Percentiles rank a stretch among this genome's conserved stretches.
Conservation (phyloP, 2,113 vertebrate species). For the Cochlearius cochlearius region DNA sequence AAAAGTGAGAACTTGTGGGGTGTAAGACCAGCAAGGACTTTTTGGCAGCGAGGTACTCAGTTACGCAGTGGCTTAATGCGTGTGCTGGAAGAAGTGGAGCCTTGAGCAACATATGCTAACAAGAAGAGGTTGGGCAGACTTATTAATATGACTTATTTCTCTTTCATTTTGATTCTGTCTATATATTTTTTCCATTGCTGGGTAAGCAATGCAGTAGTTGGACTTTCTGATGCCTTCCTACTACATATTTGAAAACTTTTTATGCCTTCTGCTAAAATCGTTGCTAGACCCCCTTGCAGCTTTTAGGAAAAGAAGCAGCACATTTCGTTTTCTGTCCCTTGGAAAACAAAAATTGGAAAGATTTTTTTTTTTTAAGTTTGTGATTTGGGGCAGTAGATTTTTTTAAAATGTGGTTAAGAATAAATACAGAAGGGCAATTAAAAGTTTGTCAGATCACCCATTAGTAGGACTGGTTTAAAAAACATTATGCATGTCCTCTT, state of each 20-base stretch:
- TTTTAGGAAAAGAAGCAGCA: background rate
- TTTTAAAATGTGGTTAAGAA: background rate
- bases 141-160: background rate
- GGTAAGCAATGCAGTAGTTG: background rate
- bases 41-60: background rate
- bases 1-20: background rate
- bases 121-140: background rate
- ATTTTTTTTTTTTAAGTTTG: background rate
- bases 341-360: background rate
- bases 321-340: background rate
- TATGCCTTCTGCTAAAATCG: background rate
- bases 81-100: background rate
- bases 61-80: background rate
- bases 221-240: background rate
- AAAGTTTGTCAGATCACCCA: background rate
- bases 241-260: background rate
- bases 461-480: background rate
- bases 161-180: background rate
- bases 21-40: background rate
- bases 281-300: background rate
- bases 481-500: background rate
- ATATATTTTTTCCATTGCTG: background rate
- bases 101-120: background rate
- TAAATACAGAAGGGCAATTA: background rate
- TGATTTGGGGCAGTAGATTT: background rate